Evolutionary conservation across 1,140 invertebrate species (phyloP), one percentile per base, ranked within the genome.

Genomic region (Phthorimaea operculella): DNA sequence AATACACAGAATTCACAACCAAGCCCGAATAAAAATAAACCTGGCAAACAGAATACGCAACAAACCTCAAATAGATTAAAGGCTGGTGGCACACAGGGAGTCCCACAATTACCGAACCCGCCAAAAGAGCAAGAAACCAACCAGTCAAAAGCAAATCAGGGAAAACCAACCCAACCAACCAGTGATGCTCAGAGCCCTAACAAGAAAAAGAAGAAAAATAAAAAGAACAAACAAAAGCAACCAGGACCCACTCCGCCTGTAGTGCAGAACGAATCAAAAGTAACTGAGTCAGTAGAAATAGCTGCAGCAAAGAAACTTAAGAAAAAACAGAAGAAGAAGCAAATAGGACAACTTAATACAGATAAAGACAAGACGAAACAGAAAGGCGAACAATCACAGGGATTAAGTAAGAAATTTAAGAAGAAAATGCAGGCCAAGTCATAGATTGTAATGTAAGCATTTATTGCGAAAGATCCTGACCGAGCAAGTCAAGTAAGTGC

Each of bases 251-350:
- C n/a, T 10, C 36, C 51, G 15, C 18, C 10, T 39, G 17, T 59
- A 7, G 70, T 54, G 49, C 72, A 66, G 53, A 73, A 58, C 59
- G 66, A 66, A 58, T 57, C 17, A 47, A 76, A 75, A 60, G 60
- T 76, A 11, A 68, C 70, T 14, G 72, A 77, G 54, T 66, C 70
- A 50, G 33, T 73, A 4, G 67, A 77, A 62, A 52, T 63, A 1
- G 59, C 59, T 18, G 70, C 59, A 16, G 55, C 76, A 4, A 65
- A 72, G 54, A 78, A 70, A 56, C 54, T 83, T 2, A 83, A 80
- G 63, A 76, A 68, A 16, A 72, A 69, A 51, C 53, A 65, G 4
- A 72, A 71, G 56, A 86, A 83, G 21, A 84, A 84, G 51, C 65
- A 73, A 58, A 68, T 84, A 18, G 81, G 81, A 6, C 68, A 78